Percentiles rank a stretch among this genome's conserved stretches.
These are phyloP conservation scores for Apodemia mormo DNA, from an alignment of 2,888 invertebrate species.

Conservation along the genomic window DNA sequence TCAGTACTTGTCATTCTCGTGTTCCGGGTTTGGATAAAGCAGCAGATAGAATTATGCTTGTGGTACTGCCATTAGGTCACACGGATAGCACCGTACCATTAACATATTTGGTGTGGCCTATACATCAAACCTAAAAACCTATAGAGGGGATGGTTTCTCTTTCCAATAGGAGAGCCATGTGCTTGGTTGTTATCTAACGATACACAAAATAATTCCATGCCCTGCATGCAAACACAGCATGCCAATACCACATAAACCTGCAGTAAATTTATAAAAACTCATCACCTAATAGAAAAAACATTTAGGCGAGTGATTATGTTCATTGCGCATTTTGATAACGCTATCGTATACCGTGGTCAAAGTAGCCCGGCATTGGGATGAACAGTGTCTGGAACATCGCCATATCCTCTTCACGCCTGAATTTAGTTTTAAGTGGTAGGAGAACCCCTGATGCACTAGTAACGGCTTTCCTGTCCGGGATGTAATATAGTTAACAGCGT, in stretches of 20 bases:
- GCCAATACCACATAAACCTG: not conserved
- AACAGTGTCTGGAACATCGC: conserved; percentile 40
- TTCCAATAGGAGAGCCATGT: too few relatives aligned
- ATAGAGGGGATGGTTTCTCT: too few relatives aligned
- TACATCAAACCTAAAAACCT: too few relatives aligned
- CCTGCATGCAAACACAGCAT: too few relatives aligned
- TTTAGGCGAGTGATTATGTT: conserved; percentile 40
- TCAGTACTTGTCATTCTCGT: too few relatives aligned
- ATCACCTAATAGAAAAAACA: conserved; percentile 10
- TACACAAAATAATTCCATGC: too few relatives aligned
- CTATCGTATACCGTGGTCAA: conserved; percentile 37
- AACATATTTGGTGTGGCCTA: too few relatives aligned
- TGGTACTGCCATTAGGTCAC: too few relatives aligned
- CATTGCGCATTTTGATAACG: conserved; percentile 35
- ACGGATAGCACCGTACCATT: too few relatives aligned
- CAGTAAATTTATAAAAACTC: not conserved
- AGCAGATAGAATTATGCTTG: too few relatives aligned
- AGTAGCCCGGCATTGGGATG: conserved; percentile 36
- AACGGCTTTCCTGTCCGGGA: conserved; percentile 35
- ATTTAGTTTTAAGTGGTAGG: conserved; percentile 34
- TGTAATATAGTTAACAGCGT: conserved; percentile 26
- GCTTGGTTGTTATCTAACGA: too few relatives aligned
- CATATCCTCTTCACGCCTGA: conserved; percentile 32
- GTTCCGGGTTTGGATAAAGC: too few relatives aligned
- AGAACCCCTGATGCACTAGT: conserved; percentile 33